Percentiles rank a stretch among this genome's conserved stretches.
phyloP scores from a whole-genome alignment of 1,140 invertebrate species.

The Riptortus pedestris region DNA sequence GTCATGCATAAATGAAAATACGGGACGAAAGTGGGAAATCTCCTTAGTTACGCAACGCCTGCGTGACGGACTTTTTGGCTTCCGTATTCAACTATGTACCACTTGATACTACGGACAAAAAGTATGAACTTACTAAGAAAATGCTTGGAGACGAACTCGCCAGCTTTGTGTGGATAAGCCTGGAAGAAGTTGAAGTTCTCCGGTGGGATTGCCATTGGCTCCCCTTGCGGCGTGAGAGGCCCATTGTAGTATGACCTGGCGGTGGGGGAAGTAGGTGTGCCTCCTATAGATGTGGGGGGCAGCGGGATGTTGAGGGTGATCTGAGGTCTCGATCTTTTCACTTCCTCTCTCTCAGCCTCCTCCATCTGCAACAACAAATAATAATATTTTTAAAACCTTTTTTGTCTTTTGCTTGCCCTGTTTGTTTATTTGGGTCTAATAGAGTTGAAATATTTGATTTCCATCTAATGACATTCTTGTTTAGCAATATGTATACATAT shows the following conservation, averaged over 20 bases:
- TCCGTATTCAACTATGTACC: too few relatives aligned
- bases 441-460: too few relatives aligned
- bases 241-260: constrained; percentile 36
- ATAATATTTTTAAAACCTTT: too few relatives aligned
- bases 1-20: too few relatives aligned
- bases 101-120: too few relatives aligned
- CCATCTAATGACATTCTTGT: too few relatives aligned
- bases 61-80: too few relatives aligned
- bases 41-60: too few relatives aligned
- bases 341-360: not conserved
- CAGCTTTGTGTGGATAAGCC: constrained; percentile 52
- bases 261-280: constrained; percentile 26
- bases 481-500: too few relatives aligned
- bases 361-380: not conserved
- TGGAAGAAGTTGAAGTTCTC: constrained; percentile 41
- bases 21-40: too few relatives aligned
- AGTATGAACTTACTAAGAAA: constrained; percentile 46
- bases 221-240: constrained; percentile 37
- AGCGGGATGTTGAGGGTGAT: constrained; percentile 27
- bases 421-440: too few relatives aligned
- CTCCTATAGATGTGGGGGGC: constrained; percentile 11
- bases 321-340: constrained; percentile 13
- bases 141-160: constrained; percentile 62
- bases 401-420: too few relatives aligned
- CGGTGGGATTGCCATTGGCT: constrained; percentile 37